Percentiles rank a stretch among this genome's conserved stretches.
These are phyloP conservation scores for Oryzias sinensis DNA, from an alignment of 2,797 vertebrate species.

Conservation along the genomic window DNA sequence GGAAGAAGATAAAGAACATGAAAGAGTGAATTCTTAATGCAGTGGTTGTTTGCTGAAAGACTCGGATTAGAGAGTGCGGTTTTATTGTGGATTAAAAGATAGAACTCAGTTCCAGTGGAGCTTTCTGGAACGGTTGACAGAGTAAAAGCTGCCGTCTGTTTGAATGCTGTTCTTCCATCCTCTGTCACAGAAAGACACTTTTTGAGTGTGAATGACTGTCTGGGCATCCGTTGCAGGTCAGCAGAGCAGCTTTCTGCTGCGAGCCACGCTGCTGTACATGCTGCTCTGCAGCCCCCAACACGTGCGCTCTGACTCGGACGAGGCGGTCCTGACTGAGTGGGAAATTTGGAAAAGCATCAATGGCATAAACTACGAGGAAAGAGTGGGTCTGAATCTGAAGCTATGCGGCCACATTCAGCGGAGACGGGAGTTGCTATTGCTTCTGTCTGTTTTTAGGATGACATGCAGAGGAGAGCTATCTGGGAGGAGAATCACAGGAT, in stretches of 20 bases:
- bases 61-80: neutral
- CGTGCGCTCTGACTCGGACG: constrained; percentile 71
- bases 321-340: constrained; percentile 68
- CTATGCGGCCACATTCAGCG: neutral
- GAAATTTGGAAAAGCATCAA: constrained; percentile 71
- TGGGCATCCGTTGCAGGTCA: constrained; percentile 23
- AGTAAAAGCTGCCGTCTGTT: neutral
- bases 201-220: neutral
- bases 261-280: constrained; percentile 42
- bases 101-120: neutral
- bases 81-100: neutral
- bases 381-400: constrained; percentile 28
- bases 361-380: constrained; percentile 65
- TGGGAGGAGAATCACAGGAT: constrained; percentile 72
- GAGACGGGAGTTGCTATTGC: neutral
- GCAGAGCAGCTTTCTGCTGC: constrained; percentile 38
- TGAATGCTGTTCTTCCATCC: neutral
- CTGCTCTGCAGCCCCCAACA: constrained; percentile 51
- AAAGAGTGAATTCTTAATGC: neutral
- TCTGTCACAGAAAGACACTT: neutral
- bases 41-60: neutral
- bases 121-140: neutral
- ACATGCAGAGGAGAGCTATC: constrained; percentile 67
- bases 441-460: constrained; percentile 48
- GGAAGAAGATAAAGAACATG: too few relatives aligned